Evolutionary conservation across 2,113 vertebrate genomes (phyloP).

Genomic region (Heptranchias perlo): DNA sequence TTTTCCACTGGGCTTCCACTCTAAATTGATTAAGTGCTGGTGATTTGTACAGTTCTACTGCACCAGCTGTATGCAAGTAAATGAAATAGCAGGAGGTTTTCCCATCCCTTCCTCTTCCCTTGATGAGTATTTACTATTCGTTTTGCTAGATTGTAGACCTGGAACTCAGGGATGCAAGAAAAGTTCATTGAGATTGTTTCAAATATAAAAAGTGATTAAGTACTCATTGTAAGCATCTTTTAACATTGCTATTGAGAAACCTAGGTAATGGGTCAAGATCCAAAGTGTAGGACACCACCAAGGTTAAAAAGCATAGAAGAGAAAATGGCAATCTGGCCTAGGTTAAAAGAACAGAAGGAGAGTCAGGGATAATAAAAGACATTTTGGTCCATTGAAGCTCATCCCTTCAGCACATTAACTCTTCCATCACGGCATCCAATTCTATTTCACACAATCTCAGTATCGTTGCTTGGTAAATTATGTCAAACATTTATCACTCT

Average conservation of each 20-base stretch:
- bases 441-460: neutral
- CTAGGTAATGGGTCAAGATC: neutral
- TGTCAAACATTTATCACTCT: neutral
- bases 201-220: neutral
- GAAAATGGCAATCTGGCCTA: neutral
- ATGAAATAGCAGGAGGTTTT: neutral
- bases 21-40: slow-evolving; percentile 20
- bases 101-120: neutral
- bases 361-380: neutral
- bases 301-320: neutral
- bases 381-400: neutral
- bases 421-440: neutral
- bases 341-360: neutral
- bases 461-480: neutral
- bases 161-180: neutral
- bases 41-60: neutral
- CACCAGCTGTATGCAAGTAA: neutral
- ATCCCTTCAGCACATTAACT: neutral
- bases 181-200: neutral
- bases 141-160: neutral
- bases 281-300: neutral
- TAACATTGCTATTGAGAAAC: neutral
- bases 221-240: neutral
- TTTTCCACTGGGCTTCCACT: neutral
- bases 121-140: neutral